Percentiles rank a stretch among this genome's conserved stretches.
Conservation (phyloP, 2,797 vertebrate species). For the Diplodus puntazzo region DNA sequence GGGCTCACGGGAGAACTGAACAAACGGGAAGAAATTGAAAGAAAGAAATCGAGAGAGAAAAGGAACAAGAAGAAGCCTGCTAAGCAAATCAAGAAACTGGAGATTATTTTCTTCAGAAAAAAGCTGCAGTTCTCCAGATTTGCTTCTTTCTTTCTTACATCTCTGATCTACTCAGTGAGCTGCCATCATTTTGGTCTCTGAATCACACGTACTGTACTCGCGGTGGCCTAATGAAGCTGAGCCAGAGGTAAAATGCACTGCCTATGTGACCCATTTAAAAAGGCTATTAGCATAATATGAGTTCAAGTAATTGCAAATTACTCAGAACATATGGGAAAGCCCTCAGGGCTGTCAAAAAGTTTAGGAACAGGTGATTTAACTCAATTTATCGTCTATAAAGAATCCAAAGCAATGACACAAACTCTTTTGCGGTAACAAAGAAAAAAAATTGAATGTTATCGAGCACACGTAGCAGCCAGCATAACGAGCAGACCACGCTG, state of each 20-base stretch:
- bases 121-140: slow-evolving; percentile 21
- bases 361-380: slow-evolving; percentile 87
- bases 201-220: slow-evolving; percentile 12
- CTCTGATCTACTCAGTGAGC: slow-evolving; percentile 22
- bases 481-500: slow-evolving; percentile 35
- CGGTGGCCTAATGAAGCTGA: slow-evolving; percentile 64
- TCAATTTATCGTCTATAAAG: slow-evolving; percentile 55
- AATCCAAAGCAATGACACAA: slow-evolving; percentile 16
- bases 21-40: slow-evolving; percentile 36
- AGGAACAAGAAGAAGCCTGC: slow-evolving; percentile 44
- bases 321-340: slow-evolving; percentile 91
- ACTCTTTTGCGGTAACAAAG: neutral
- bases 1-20: slow-evolving; percentile 64
- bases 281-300: slow-evolving; percentile 93
- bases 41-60: slow-evolving; percentile 15
- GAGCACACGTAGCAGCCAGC: slow-evolving; percentile 22
- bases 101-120: slow-evolving; percentile 9
- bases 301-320: slow-evolving; percentile 94
- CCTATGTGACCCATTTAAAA: slow-evolving; percentile 92
- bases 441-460: neutral
- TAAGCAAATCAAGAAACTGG: slow-evolving; percentile 39
- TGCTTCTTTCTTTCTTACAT: slow-evolving; percentile 14
- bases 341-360: slow-evolving; percentile 90
- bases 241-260: slow-evolving; percentile 85
- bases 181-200: slow-evolving; percentile 29